Percentiles rank a stretch among this genome's conserved stretches.
These are phyloP conservation scores for Protodeltote pygarga DNA, from an alignment of 2,888 invertebrate genomes.

Conservation along the genomic window DNA sequence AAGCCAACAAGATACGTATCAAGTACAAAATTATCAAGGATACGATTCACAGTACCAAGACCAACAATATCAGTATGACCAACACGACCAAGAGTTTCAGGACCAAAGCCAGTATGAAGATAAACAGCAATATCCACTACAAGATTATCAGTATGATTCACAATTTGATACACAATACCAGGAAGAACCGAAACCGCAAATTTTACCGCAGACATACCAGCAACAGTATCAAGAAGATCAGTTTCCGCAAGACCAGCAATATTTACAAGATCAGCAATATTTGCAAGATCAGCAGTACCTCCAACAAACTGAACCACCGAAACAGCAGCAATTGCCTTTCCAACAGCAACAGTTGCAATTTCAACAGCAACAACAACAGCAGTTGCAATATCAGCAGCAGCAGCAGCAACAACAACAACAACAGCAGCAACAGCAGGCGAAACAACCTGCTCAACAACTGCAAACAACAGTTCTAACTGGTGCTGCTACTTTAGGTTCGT, in stretches of 20 bases:
- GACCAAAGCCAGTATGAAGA: conserved; percentile 54
- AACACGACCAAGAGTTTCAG: conserved; percentile 50
- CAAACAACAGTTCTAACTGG: conserved; percentile 79
- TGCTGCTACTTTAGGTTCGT: conserved; percentile 81
- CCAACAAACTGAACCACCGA: conserved; percentile 52
- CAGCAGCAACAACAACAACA: conserved; percentile 66
- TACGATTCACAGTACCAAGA: conserved; percentile 62
- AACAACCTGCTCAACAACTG: conserved; percentile 75
- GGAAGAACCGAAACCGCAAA: conserved; percentile 53
- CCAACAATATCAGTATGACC: conserved; percentile 54
- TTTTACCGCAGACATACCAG: conserved; percentile 52
- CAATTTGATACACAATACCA: conserved; percentile 55
- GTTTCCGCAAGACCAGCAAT: conserved; percentile 51
- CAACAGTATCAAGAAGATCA: conserved; percentile 57
- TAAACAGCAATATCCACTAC: conserved; percentile 47
- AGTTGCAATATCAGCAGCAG: conserved; percentile 58
- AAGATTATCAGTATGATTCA: conserved; percentile 37
- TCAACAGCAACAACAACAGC: conserved; percentile 54
- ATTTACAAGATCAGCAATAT: conserved; percentile 60
- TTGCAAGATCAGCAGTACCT: conserved; percentile 54
- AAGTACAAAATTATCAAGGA: conserved; percentile 66
- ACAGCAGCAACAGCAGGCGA: conserved; percentile 71
- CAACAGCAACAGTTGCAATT: conserved; percentile 53
- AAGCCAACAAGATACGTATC: conserved; percentile 66
- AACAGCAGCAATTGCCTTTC: conserved; percentile 56